phyloP scores from a whole-genome alignment of 1,140 invertebrate genomes.

The Drepana arcuata region DNA sequence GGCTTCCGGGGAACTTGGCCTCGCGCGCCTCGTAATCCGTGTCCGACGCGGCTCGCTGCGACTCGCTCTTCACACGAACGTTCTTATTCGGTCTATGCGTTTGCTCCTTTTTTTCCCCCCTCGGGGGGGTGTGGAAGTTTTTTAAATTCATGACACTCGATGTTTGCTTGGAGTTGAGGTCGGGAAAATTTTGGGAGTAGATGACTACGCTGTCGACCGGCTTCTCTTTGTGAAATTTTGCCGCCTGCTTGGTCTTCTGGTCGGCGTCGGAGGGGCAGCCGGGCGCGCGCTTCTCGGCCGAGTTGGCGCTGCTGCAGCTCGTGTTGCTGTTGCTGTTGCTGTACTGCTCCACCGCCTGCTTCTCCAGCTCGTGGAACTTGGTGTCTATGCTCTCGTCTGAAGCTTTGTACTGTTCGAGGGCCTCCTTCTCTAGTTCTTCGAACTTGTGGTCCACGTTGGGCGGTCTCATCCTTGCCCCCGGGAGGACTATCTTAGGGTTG shows the following conservation, averaged over 20 bases:
- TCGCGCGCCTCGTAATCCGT: conserved; percentile 50
- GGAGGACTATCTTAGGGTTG: conserved; percentile 50
- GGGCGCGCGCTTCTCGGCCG: conserved; percentile 29
- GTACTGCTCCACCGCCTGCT: conserved; percentile 64
- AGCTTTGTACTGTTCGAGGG: conserved; percentile 65
- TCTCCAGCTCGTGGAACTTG: conserved; percentile 59
- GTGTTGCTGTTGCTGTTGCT: conserved; percentile 64
- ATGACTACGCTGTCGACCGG: conserved; percentile 53
- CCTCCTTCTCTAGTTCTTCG: conserved; percentile 65
- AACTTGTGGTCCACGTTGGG: conserved; percentile 52
- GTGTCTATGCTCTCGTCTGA: conserved; percentile 68
- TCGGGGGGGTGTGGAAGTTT: conserved; percentile 64
- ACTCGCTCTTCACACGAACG: conserved; percentile 32
- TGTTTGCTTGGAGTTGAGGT: conserved; percentile 45
- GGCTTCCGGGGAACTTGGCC: conserved; percentile 20
- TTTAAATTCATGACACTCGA: conserved; percentile 59
- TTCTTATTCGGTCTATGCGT: conserved; percentile 33
- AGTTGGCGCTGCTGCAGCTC: conserved; percentile 57
- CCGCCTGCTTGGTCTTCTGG: conserved; percentile 25
- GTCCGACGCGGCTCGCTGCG: conserved; percentile 45
- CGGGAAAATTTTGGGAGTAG: conserved; percentile 63
- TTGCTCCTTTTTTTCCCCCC: conserved; percentile 64
- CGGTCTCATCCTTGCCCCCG: conserved; percentile 30
- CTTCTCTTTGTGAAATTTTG: conserved; percentile 55
- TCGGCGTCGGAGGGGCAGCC: conserved; percentile 18